These are phyloP conservation scores for Drosophila grimshawi DNA, from an alignment of 1,140 invertebrate species.

Conservation along the genomic window DNA sequence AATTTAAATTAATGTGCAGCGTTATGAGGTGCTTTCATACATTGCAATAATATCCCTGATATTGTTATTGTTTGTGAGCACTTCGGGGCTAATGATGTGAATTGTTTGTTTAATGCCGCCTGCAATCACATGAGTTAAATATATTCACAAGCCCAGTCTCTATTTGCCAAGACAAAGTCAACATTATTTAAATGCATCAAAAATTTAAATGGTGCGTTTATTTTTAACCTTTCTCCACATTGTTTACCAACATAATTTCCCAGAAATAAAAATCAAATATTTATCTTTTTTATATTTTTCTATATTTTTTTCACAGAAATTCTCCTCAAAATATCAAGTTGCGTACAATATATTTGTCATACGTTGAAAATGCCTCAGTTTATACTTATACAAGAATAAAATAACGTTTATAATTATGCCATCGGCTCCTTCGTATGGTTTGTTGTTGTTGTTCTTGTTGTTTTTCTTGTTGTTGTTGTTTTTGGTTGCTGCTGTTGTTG, in stretches of 20 bases:
- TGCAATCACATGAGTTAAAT: conserved; percentile 67
- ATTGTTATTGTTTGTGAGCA: conserved; percentile 13
- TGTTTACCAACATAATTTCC: not conserved
- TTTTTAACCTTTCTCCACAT: conserved; percentile 5
- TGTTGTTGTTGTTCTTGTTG: conserved; percentile 29
- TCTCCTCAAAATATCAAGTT: conserved; percentile 82
- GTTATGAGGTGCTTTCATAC: conserved; percentile 35
- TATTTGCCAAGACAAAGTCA: conserved; percentile 47
- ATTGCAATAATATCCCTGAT: conserved; percentile 10
- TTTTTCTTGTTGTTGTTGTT: conserved; percentile 47
- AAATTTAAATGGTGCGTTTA: conserved; percentile 3
- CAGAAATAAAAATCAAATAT: conserved; percentile 38
- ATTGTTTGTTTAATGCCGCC: conserved; percentile 61
- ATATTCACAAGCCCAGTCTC: conserved; percentile 21
- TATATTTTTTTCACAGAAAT: conserved; percentile 79
- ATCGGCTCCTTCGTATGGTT: conserved; percentile 49
- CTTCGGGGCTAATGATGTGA: conserved; percentile 71
- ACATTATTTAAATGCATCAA: conserved; percentile 59
- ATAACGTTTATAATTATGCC: conserved; percentile 70
- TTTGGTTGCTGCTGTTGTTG: too few species aligned
- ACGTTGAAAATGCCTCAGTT: conserved; percentile 77
- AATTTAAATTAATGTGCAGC: conserved; percentile 63
- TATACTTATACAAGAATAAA: conserved; percentile 81
- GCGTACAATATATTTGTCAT: conserved; percentile 81
- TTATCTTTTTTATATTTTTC: conserved; percentile 58